Base-by-base conservation (phyloP, 2,113 vertebrate species). In the Saguinus midas region DNA sequence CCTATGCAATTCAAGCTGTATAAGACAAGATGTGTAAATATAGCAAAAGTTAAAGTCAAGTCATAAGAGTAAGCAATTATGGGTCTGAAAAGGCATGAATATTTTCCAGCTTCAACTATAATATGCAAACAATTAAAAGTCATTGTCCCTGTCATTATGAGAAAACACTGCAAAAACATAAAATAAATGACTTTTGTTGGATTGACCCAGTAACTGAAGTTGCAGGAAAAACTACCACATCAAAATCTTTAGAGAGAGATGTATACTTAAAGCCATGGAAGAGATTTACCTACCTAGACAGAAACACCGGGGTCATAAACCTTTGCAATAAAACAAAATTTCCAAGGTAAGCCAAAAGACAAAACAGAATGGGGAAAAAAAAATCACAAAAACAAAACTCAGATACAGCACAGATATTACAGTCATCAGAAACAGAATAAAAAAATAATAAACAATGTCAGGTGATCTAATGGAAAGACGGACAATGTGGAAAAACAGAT, bases 221-320 rank as follows among this genome's bases (percentile, higher is more conserved):
- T 75, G 1, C 2, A n/a, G 6, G 7, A 45, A 81, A 82, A 82
- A 76, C 1, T 16, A 11, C 10, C 21, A 29, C 1, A 37, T 16
- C 27, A 52, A 83, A 75, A 84, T 29, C 8, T 76, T 21, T 8
- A 94, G 25, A 83, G 21, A 45, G 3, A 27, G 14, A 2, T 43
- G 5, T 14, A 8, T n/a, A 5, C 6, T 35, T 27, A 13, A 2
- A 3, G 8, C 32, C 18, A 73, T 6, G 2, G 43, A 37, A 72
- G 8, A 90, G 11, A 23, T 35, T 43, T 66, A n/a, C 20, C 78
- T 32, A 18, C 55, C 14, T 32, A 21, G 3, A 66, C 16, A 21
- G 1, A 52, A 23, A 29, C 27, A 45, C 13, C 29, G 12, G 9
- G 45, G 20, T 76, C 45, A 17, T 68, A 68, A 8, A 68, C 66